These are phyloP conservation scores for Druon quercuslanigerum DNA, from an alignment of 1,140 invertebrate genomes.

Conservation along the genomic window DNA sequence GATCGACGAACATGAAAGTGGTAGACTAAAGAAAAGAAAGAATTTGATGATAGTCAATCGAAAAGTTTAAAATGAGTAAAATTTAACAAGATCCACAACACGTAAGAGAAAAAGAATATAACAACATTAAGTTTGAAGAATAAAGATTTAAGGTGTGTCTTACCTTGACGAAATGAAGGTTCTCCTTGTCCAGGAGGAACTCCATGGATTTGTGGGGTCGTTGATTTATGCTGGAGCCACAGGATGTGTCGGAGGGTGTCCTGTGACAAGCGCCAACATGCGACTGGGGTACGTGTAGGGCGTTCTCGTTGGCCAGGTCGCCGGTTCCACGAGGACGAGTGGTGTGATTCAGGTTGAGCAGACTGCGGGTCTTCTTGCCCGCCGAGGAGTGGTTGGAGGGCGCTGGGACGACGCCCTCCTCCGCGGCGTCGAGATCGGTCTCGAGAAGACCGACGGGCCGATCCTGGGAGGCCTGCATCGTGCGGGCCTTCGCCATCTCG, in stretches of 20 bases:
- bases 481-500: constrained; percentile 74
- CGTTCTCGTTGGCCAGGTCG: constrained; percentile 65
- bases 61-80: constrained; percentile 37
- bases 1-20: too few relatives aligned
- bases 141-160: constrained; percentile 52
- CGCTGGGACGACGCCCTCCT: constrained; percentile 65
- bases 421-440: constrained; percentile 87
- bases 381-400: constrained; percentile 71
- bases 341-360: constrained; percentile 84
- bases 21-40: too few relatives aligned
- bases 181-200: constrained; percentile 93
- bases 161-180: constrained; percentile 86
- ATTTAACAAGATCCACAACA: background rate
- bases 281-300: constrained; percentile 69
- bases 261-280: constrained; percentile 64
- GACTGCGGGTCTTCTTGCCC: constrained; percentile 84
- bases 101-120: constrained; percentile 23
- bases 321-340: constrained; percentile 68
- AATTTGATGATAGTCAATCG: constrained; percentile 27
- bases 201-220: constrained; percentile 93
- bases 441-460: constrained; percentile 84
- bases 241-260: constrained; percentile 56
- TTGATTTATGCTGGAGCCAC: constrained; percentile 71
- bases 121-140: background rate
- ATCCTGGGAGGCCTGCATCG: constrained; percentile 71